Evolutionary conservation across 2,113 vertebrate genomes (phyloP).

Genomic region (Atlantisia rogersi): DNA sequence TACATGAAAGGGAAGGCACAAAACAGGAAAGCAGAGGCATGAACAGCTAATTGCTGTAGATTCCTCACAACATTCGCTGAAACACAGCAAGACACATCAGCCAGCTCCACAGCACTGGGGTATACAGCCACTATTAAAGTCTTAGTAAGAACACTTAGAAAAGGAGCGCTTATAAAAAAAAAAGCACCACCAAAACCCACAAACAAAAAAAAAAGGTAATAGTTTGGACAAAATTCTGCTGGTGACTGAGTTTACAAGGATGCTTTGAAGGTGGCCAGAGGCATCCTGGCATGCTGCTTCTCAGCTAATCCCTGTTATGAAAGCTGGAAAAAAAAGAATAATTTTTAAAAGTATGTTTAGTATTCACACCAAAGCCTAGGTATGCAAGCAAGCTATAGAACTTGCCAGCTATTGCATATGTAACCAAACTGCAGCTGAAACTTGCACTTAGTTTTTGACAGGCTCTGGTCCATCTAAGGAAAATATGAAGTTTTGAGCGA

Average conservation of each 20-base stretch:
- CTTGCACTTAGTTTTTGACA: background rate
- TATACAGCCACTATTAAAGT: constrained; percentile 46
- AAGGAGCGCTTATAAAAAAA: background rate
- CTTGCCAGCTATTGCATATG: background rate
- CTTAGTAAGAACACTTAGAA: background rate
- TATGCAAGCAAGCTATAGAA: background rate
- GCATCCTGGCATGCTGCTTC: background rate
- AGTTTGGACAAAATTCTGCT: background rate
- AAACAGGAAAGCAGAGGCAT: constrained; percentile 74
- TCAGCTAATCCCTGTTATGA: background rate
- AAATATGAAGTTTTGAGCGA: background rate
- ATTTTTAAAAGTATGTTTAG: background rate
- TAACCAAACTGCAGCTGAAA: background rate
- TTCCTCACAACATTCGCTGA: constrained; percentile 53
- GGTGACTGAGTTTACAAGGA: constrained; percentile 19
- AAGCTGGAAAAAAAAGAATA: background rate
- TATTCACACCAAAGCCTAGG: background rate
- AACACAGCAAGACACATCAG: constrained; percentile 64
- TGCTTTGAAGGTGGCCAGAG: constrained; percentile 27
- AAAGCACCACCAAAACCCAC: background rate
- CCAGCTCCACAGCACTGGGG: background rate
- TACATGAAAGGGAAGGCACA: constrained; percentile 74
- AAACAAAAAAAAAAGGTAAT: background rate
- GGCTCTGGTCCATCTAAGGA: background rate
- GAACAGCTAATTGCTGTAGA: constrained; percentile 72